Evolutionary conservation across 2,797 vertebrate species (phyloP).

Genomic region (Oophaga sylvatica): DNA sequence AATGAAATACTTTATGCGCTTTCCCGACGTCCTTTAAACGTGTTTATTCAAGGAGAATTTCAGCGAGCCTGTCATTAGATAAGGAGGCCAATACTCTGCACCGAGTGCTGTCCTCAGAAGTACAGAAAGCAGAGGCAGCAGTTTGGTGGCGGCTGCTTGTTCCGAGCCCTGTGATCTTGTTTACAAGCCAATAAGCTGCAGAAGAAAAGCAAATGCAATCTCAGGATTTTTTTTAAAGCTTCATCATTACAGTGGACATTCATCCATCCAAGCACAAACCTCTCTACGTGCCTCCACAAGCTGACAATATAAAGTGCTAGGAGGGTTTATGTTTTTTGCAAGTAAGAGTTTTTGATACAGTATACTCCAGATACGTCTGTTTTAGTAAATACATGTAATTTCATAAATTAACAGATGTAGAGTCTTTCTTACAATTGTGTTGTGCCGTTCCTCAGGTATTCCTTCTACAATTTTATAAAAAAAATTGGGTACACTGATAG

Average conservation of each 20-base stretch:
- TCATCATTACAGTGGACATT: neutral
- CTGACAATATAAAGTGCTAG: neutral
- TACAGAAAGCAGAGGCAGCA: constrained; percentile 41
- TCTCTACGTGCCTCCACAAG: neutral
- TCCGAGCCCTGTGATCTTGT: constrained; percentile 46
- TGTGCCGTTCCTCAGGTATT: no score
- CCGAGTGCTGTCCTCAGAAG: constrained; percentile 34
- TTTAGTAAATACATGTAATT: no score
- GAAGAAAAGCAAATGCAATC: constrained; percentile 47
- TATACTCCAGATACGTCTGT: no score
- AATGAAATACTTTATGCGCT: constrained; percentile 48
- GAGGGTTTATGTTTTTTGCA: neutral
- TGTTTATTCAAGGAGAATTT: constrained; percentile 32
- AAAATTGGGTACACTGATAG: no score
- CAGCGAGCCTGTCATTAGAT: constrained; percentile 45
- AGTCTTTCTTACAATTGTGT: no score
- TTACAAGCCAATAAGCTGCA: constrained; percentile 51
- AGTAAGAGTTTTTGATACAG: no score
- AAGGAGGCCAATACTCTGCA: constrained; percentile 29
- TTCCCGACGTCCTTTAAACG: constrained; percentile 24
- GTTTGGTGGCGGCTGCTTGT: constrained; percentile 25
- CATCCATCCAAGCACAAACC: neutral
- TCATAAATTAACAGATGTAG: no score
- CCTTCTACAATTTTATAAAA: no score
- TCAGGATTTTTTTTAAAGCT: constrained; percentile 14